phyloP scores from a whole-genome alignment of 2,113 vertebrate species.

The Saguinus imperator region DNA sequence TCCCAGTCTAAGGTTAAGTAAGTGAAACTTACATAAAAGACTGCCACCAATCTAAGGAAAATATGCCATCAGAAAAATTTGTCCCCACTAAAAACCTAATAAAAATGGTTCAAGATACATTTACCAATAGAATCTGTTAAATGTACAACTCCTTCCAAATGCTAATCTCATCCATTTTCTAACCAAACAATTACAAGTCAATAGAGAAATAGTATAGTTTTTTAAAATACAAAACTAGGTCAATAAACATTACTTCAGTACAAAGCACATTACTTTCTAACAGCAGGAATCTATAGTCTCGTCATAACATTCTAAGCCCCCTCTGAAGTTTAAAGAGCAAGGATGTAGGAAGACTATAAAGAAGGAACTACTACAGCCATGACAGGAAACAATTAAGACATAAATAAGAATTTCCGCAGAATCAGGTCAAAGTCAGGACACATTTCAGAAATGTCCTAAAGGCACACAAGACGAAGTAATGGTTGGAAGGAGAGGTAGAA shows the following conservation, averaged over 20 bases:
- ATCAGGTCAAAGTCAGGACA: slow-evolving; percentile 56
- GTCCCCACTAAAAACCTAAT: slow-evolving; percentile 12
- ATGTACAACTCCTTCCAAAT: slow-evolving; percentile 1
- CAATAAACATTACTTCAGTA: neutral
- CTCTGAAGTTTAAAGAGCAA: slow-evolving; percentile 41
- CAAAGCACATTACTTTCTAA: neutral
- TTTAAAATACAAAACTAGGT: neutral
- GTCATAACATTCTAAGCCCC: neutral
- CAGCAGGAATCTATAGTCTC: neutral
- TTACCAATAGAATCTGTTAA: slow-evolving; percentile 5
- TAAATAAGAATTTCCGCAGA: slow-evolving; percentile 42
- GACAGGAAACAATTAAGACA: slow-evolving; percentile 66
- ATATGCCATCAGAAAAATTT: neutral
- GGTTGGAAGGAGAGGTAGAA: neutral
- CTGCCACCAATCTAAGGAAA: neutral
- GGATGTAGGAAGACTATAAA: slow-evolving; percentile 1
- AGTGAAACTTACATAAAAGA: neutral
- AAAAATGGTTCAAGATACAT: neutral
- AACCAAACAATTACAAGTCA: neutral
- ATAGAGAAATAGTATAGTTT: neutral
- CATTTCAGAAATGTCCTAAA: neutral
- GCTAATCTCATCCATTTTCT: neutral
- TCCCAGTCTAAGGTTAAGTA: neutral
- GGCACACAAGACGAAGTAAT: neutral
- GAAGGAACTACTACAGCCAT: slow-evolving; percentile 3